phyloP scores from a whole-genome alignment of 2,113 vertebrate genomes.

The Gallinago jamesoni region DNA sequence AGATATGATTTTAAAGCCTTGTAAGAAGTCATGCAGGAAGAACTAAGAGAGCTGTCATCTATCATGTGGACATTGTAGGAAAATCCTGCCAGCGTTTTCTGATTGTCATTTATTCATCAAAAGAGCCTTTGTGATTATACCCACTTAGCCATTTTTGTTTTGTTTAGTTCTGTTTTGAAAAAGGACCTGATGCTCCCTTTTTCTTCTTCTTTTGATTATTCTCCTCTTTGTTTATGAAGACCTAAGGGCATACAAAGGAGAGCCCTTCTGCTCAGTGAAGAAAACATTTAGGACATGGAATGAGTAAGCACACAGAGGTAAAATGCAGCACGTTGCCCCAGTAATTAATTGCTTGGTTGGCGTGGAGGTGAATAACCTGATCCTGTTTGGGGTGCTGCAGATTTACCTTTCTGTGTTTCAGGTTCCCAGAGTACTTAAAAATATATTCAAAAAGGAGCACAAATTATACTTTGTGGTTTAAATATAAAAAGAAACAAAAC shows the following conservation, averaged over 20 bases:
- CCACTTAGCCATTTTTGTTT: neutral
- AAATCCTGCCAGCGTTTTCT: neutral
- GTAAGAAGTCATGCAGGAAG: neutral
- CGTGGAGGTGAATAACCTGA: neutral
- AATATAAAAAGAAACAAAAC: neutral
- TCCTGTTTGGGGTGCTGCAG: neutral
- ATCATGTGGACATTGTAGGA: neutral
- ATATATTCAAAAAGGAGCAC: neutral
- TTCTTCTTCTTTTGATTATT: neutral
- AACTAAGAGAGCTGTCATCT: neutral
- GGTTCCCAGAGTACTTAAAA: neutral
- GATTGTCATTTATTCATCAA: neutral
- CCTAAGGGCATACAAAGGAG: neutral
- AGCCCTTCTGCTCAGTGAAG: neutral
- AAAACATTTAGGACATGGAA: neutral
- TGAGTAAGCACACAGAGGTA: conserved; percentile 1
- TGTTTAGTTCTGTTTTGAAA: neutral
- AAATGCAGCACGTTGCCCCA: neutral
- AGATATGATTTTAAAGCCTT: neutral
- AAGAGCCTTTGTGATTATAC: neutral
- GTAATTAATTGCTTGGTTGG: neutral
- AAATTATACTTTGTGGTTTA: neutral
- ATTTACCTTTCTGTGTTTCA: neutral
- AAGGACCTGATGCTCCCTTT: neutral
- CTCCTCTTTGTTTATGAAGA: neutral